Conservation (phyloP, 30 jellyfish, hydroid and myxozoan genomes). For the Calvadosia cruxmelitensis region DNA sequence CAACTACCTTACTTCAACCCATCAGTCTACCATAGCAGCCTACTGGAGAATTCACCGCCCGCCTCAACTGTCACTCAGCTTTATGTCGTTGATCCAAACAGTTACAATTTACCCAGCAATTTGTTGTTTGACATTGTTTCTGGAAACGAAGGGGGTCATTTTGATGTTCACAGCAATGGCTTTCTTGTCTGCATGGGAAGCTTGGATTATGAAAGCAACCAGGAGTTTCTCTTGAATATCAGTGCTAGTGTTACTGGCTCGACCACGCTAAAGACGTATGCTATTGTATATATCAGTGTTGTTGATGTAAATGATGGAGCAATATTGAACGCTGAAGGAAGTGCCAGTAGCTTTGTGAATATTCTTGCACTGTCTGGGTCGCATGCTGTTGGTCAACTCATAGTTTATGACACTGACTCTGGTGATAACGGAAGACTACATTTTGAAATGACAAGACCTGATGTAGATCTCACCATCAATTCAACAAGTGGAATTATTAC, state of each 20-base stretch:
- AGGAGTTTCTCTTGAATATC: constrained; percentile 18
- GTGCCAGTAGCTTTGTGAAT: too few species aligned
- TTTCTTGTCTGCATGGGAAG: constrained; percentile 7
- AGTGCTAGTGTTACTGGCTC: constrained; percentile 34
- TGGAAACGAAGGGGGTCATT: constrained; percentile 42
- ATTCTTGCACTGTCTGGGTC: not conserved
- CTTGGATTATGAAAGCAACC: constrained; percentile 61
- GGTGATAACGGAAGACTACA: not conserved
- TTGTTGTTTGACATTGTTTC: constrained; percentile 21
- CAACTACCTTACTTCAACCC: constrained; percentile 51
- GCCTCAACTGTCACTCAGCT: constrained; percentile 28
- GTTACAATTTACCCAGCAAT: not conserved
- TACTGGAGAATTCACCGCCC: constrained; percentile 38
- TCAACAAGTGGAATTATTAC: not conserved
- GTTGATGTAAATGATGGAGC: constrained; percentile 61
- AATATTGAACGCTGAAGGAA: constrained; percentile 53
- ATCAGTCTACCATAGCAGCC: constrained; percentile 31
- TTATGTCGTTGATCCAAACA: constrained; percentile 38
- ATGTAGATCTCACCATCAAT: not conserved
- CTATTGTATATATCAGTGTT: constrained; percentile 24
- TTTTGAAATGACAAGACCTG: not conserved
- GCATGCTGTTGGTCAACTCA: not conserved
- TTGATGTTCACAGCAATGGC: constrained; percentile 24
- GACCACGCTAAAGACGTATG: constrained; percentile 37
- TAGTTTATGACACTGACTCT: not conserved